Base-by-base conservation (phyloP, 2,888 invertebrate species). In the Ormyrus labotus region DNA sequence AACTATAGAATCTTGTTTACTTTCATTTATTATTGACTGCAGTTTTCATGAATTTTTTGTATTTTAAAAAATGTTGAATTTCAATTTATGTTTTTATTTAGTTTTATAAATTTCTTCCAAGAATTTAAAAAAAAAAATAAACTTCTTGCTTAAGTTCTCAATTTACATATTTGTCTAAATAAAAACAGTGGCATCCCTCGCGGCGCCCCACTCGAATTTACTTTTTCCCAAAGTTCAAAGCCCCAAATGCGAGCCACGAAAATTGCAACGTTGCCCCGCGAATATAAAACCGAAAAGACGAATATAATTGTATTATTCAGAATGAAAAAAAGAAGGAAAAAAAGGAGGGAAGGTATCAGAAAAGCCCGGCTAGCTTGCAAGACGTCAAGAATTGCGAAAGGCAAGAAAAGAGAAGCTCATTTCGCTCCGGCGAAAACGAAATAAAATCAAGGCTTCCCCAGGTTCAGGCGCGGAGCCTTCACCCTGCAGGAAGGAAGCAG, bases 381-480 rank as follows among this genome's bases (percentile, higher is more conserved):
- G 34, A 34, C 34, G 34, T 34, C 34, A 34, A 34, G 34, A 34
- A 34, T 34, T 34, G 34, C 34, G 34, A 34, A 34, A 34, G 34
- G 34, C 34, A 63, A 57, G 57, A n/a, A 53, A 34, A 58, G 65
- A 11, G 45, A 69, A 70, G 70, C 77, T 77, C 77, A 70, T 77
- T 70, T 77, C 64, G 63, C 50, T 7, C 61, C 55, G 55, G 48
- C 47, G 11, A 58, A 53, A 57, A 48, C 45, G 63, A 77, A 70
- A 70, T 70, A 70, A 70, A 70, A 77, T 69, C 77, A 77, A 70
- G 55, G 69, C 63, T 51, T 19, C 51, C 9, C 9, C 45, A 53
- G n/a, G 34, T 34, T 34, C 34, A 5, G 51, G 5, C 5, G 5
- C 57, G 48, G 53, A 61, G 13, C 19, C 58, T 57, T 48, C 6